These are phyloP conservation scores for Piprites chloris DNA, from an alignment of 2,113 vertebrate genomes.

Conservation along the genomic window DNA sequence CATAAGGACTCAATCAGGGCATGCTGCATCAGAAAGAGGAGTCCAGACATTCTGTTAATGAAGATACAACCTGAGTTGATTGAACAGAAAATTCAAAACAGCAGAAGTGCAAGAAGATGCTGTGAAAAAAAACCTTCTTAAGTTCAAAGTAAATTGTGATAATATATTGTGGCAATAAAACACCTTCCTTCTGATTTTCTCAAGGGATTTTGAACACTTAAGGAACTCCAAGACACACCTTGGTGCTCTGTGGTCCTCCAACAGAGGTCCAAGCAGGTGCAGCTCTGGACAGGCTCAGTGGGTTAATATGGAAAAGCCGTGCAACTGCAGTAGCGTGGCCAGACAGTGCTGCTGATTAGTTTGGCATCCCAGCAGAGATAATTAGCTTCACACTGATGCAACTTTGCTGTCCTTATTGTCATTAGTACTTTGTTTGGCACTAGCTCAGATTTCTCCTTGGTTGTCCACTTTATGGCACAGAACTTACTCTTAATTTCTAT, in stretches of 20 bases:
- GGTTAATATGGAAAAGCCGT: not conserved
- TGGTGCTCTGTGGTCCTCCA: not conserved
- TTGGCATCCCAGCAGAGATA: not conserved
- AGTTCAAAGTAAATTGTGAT: not conserved
- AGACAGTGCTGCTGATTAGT: not conserved
- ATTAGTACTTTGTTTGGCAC: not conserved
- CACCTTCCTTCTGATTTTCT: not conserved
- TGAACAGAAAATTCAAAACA: not conserved
- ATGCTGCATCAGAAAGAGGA: not conserved
- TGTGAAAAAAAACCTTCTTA: not conserved
- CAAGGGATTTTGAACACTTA: not conserved
- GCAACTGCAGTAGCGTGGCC: not conserved
- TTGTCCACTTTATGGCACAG: not conserved
- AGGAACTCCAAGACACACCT: not conserved
- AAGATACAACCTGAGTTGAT: not conserved
- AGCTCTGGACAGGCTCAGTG: not conserved
- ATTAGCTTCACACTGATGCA: not conserved
- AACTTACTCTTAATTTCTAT: not conserved
- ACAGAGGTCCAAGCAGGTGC: not conserved
- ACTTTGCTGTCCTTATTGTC: not conserved
- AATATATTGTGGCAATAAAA: not conserved
- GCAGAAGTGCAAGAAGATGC: not conserved
- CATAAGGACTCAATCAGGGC: not conserved
- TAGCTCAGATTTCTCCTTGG: not conserved
- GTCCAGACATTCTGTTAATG: not conserved